These are phyloP conservation scores for Nycteola revayana DNA, from an alignment of 2,888 invertebrate species.

Conservation along the genomic window DNA sequence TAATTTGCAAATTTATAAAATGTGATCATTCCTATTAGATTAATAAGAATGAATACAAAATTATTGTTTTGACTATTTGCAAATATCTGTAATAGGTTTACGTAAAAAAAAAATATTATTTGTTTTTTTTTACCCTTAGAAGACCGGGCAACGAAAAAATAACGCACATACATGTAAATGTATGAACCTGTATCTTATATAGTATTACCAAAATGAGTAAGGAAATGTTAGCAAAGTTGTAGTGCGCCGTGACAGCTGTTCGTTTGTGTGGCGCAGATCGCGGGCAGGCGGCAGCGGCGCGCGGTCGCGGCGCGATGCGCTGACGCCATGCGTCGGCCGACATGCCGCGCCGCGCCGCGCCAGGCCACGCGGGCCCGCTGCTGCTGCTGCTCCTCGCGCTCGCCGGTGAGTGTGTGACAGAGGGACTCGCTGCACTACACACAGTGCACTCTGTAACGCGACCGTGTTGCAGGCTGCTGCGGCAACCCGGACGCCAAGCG, in stretches of 20 bases:
- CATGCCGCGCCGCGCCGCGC: conserved; percentile 68
- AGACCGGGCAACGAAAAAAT: too few relatives aligned
- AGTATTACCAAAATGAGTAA: too few relatives aligned
- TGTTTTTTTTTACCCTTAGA: too few relatives aligned
- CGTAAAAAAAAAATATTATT: too few relatives aligned
- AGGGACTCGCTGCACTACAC: neutral
- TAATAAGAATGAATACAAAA: too few relatives aligned
- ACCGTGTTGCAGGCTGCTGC: conserved; percentile 85
- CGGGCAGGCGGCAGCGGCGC: conserved; percentile 41
- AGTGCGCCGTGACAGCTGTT: neutral
- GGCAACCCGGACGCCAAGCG: conserved; percentile 98
- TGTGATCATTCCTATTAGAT: too few relatives aligned
- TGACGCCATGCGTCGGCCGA: conserved; percentile 69
- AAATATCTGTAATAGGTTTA: too few relatives aligned
- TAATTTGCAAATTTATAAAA: too few relatives aligned
- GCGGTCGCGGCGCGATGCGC: conserved; percentile 53
- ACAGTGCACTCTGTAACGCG: neutral
- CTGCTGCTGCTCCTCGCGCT: conserved; percentile 51
- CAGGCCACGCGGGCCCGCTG: conserved; percentile 54
- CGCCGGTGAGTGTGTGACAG: conserved; percentile 4
- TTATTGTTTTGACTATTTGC: too few relatives aligned
- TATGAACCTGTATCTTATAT: too few relatives aligned
- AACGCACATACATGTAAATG: too few relatives aligned
- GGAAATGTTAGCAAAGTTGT: too few relatives aligned
- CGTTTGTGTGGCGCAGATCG: conserved; percentile 8